Evolutionary conservation across 2,888 invertebrate species (phyloP), one percentile per base, ranked within the genome.

Genomic region (Hybos culiciformis): DNA sequence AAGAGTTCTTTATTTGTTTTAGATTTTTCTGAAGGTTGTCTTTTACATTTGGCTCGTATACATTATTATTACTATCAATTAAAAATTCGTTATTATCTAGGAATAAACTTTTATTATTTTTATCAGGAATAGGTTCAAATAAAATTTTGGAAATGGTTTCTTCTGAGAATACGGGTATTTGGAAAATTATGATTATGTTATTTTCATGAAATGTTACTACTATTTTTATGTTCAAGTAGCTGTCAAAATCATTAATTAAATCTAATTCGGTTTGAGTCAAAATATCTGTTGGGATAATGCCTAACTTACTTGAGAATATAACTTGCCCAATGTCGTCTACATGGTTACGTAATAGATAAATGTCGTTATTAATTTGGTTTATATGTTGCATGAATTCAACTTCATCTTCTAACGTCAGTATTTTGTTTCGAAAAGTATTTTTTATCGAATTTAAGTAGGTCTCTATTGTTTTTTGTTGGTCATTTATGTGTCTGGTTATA

Each of bases 401-500:
- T 49, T 52, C 48, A 15, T 48, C 46, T 37, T 49, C 46, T 34
- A 50, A 2, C 8, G 43, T 46, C 2, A 39, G 26, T 39, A 49
- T 46, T 44, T 45, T 46, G 15, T 47, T 46, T 38, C 41, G 34
- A 26, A 43, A n/a, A 17, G 37, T 29, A 48, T 26, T n/a, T n/a
- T n/a, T n/a, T n/a, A n/a, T n/a, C n/a, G n/a, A n/a, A n/a, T n/a
- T n/a, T n/a, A n/a, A n/a, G 24, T 51, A 48, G 31, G 45, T 46
- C 38, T 39, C 41, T 29, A 51, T 46, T 37, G 38, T 41, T 14
- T 17, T 24, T 40, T 50, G 49, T 44, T 52, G 47, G 21, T 42
- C 40, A 14, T 45, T 50, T 38, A 52, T 48, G 23, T 51, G 50
- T 15, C 29, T 39, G 3, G 48, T 51, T 36, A 53, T 51, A 34